A percentile compares a stretch with the other conserved stretches of the same genome.
phyloP scores from a whole-genome alignment of 2,797 vertebrate species.

The Australoheros facetus region DNA sequence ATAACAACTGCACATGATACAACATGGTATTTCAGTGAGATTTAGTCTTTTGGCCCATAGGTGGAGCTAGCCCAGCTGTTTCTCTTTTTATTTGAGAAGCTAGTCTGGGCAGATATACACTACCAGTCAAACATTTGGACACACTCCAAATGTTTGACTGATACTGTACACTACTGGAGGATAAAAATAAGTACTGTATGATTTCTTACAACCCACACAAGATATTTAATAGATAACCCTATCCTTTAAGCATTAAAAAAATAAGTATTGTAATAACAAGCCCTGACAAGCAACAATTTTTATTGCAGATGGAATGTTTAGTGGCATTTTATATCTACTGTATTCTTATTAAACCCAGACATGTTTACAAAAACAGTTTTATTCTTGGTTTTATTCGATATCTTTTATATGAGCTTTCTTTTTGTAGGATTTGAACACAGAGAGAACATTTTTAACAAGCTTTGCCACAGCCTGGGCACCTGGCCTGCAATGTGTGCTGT shows the following conservation, averaged over 20 bases:
- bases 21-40: background rate
- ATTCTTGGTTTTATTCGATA: background rate
- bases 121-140: background rate
- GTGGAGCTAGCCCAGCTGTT: background rate
- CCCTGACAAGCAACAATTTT: background rate
- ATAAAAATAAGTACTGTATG: background rate
- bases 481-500: slow-evolving; percentile 16
- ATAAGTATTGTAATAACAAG: background rate
- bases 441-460: background rate
- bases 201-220: background rate
- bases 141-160: no score
- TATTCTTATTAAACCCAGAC: slow-evolving; percentile 24
- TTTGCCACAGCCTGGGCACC: background rate
- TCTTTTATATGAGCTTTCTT: background rate
- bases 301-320: background rate
- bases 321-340: background rate
- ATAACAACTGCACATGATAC: background rate
- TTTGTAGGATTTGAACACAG: background rate
- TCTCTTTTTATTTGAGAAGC: background rate
- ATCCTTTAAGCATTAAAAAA: background rate
- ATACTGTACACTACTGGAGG: background rate
- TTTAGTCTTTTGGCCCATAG: background rate
- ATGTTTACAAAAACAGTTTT: background rate
- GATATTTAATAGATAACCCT: background rate
- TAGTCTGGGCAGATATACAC: background rate